Base-by-base conservation (phyloP, 2,113 vertebrate genomes). In the Tympanuchus pallidicinctus region DNA sequence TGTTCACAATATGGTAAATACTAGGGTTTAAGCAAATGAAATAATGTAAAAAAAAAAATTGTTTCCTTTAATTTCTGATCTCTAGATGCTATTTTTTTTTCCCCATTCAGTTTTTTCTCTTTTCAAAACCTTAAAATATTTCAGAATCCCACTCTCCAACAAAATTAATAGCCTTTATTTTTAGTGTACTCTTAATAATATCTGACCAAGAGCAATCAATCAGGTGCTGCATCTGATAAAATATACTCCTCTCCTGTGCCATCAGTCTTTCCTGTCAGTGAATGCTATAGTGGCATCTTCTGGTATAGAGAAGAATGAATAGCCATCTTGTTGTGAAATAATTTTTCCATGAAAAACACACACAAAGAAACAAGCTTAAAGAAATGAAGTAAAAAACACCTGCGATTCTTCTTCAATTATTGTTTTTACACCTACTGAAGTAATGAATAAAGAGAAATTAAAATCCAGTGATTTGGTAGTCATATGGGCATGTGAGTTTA, bases 251-350 rank as follows among this genome's bases (percentile, higher is more conserved):
- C 59, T 88, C 6, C 21, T 13, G 30, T 79, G 34, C 17, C 75
- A 83, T 74, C 64, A 75, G 56, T 81, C 75, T 89, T 83, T 50
- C 48, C 36, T 69, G 38, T 95, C 93, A 95, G 22, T 0, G 97
- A 97, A 93, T 96, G 70, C 72, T 97, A 63, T 70, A 97, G 96
- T 95, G 97, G 92, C 97, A 98, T 96, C 97, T 96, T 95, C 96
- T 98, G 98, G 97, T 89, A 52, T 3, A 75, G 1, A 22, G 61
- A 48, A 50, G 94, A 67, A 97, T 96, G 61, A 64, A 74, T 94
- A 82, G 67, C 66, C 54, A 79, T 91, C 45, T 64, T 5, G 1
- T 40, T 71, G 34, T 56, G 82, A 40, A 75, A 69, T 21, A 82
- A 45, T 6, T 21, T 42, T 70, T 50, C 12, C 80, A 60, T 75